phyloP scores from a whole-genome alignment of 1,140 invertebrate species.

The Linepithema humile region DNA sequence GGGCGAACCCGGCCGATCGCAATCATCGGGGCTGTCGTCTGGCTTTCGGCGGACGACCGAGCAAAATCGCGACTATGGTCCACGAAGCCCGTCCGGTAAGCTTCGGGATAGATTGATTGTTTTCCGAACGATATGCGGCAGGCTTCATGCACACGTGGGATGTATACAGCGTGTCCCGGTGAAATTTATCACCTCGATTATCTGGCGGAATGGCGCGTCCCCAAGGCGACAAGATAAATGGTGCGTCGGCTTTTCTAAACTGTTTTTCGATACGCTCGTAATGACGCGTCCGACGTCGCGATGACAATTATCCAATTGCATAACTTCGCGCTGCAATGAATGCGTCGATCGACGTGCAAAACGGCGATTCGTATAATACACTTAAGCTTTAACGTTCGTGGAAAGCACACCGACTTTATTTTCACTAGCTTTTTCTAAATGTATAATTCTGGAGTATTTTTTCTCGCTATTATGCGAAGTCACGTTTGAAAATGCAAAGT shows the following conservation, averaged over 20 bases:
- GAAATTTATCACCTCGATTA: constrained; percentile 59
- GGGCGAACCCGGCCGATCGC: background rate
- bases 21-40: constrained; percentile 25
- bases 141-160: constrained; percentile 52
- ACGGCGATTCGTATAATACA: background rate
- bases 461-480: background rate
- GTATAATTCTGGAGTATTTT: background rate
- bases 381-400: background rate
- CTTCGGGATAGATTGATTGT: constrained; percentile 51
- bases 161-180: constrained; percentile 48
- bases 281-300: constrained; percentile 13
- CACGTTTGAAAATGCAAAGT: background rate
- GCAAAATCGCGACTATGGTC: constrained; percentile 27
- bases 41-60: constrained; percentile 36
- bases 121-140: constrained; percentile 54
- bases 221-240: constrained; percentile 54
- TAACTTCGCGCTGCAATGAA: background rate
- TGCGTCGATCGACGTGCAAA: background rate
- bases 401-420: background rate
- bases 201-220: constrained; percentile 51
- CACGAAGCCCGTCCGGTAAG: constrained; percentile 27
- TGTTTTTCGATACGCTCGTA: constrained; percentile 48
- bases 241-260: constrained; percentile 44
- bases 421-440: background rate
- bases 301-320: constrained; percentile 44